A percentile compares a stretch with the other conserved stretches of the same genome.
Conservation (phyloP, 2,888 invertebrate genomes). For the Pterostichus madidus region DNA sequence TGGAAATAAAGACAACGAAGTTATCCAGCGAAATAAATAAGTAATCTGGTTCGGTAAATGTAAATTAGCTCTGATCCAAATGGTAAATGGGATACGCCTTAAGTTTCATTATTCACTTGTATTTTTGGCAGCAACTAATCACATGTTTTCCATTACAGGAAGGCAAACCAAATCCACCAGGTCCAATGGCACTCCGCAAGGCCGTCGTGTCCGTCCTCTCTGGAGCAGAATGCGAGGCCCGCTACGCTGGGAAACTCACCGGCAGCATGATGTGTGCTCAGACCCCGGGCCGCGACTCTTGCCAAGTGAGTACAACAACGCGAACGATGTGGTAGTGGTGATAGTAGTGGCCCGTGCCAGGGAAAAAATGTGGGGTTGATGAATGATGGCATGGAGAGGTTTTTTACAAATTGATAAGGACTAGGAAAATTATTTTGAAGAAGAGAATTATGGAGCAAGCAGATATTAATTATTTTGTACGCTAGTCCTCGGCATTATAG, state of each 20-base stretch:
- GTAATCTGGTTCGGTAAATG: too few species aligned
- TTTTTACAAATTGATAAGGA: too few species aligned
- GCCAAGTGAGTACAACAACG: slow-evolving; percentile 41
- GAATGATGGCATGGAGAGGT: too few species aligned
- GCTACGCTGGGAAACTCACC: neutral
- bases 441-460: neutral
- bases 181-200: slow-evolving; percentile 31
- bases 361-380: neutral
- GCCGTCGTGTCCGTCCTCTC: slow-evolving; percentile 4
- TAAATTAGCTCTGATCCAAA: too few species aligned
- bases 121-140: neutral
- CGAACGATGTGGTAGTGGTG: neutral
- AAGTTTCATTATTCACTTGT: too few species aligned
- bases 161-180: slow-evolving; percentile 36
- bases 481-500: too few species aligned
- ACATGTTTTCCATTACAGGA: slow-evolving; percentile 16
- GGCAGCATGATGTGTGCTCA: slow-evolving; percentile 46
- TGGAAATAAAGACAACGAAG: too few species aligned
- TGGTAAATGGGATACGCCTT: too few species aligned
- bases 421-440: neutral
- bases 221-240: neutral
- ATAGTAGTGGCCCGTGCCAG: neutral
- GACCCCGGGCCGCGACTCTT: slow-evolving; percentile 30
- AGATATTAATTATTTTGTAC: neutral
- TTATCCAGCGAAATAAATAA: too few species aligned